Evolutionary conservation across 1,140 invertebrate genomes (phyloP).

Genomic region (fruit fly (Drosophila melanogaster)): Release_6_plus_ISO1_MT NC_004354.4:20046001-20046500

Average conservation of each 20-base stretch:
- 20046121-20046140: too few relatives aligned
- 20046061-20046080: too few relatives aligned
- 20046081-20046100: too few relatives aligned
- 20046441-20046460: neutral
- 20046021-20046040: neutral
- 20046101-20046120: too few relatives aligned
- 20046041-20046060: neutral
- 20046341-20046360: slow-evolving; percentile 24
- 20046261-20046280: slow-evolving; percentile 19
- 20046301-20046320: slow-evolving; percentile 20
- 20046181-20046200: slow-evolving; percentile 3
- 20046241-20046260: slow-evolving; percentile 65
- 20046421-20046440: slow-evolving; percentile 1
- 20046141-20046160: too few relatives aligned
- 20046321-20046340: slow-evolving; percentile 25
- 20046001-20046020: neutral
- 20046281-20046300: slow-evolving; percentile 14
- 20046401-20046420: neutral
- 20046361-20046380: slow-evolving; percentile 6
- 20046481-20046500: neutral
- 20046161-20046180: neutral
- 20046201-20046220: slow-evolving; percentile 26
- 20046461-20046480: neutral
- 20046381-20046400: neutral
- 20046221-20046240: slow-evolving; percentile 53